phyloP scores from a whole-genome alignment of 2,888 invertebrate genomes.

The Pollenia angustigena region DNA sequence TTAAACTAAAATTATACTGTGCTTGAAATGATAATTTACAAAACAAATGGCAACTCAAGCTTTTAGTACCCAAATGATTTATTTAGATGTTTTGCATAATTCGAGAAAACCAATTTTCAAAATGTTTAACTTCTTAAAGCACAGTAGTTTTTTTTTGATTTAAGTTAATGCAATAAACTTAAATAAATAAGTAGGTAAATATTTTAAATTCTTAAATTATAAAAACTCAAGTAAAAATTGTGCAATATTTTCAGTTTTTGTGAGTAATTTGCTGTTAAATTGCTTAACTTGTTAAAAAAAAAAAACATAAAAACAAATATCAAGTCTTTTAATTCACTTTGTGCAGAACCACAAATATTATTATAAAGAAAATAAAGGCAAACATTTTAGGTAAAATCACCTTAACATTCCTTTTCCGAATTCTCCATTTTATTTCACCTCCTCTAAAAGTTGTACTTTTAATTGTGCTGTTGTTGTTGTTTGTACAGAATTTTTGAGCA shows the following conservation, averaged over 20 bases:
- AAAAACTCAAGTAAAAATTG: slow-evolving; percentile 65
- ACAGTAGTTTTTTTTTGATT: too few relatives aligned
- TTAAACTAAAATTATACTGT: slow-evolving; percentile 19
- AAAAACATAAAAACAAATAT: slow-evolving; percentile 23
- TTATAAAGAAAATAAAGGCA: not conserved
- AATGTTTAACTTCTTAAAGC: too few relatives aligned
- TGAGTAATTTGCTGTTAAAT: slow-evolving; percentile 34
- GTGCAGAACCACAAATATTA: not conserved
- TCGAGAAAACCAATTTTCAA: too few relatives aligned
- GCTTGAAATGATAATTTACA: not conserved
- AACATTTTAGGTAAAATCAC: not conserved
- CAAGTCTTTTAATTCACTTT: slow-evolving; percentile 62
- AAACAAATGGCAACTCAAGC: not conserved
- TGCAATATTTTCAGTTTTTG: slow-evolving; percentile 64
- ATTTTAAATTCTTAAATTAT: not conserved
- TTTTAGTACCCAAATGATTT: too few relatives aligned
- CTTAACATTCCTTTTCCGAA: not conserved
- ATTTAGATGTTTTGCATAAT: too few relatives aligned
- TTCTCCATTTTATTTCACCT: slow-evolving; percentile 75
- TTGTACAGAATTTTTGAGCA: slow-evolving; percentile 71
- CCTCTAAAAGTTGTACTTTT: slow-evolving; percentile 75
- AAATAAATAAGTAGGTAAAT: not conserved
- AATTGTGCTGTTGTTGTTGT: slow-evolving; percentile 65
- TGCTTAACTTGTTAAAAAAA: slow-evolving; percentile 26
- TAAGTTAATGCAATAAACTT: not conserved